Evolutionary conservation across 2,888 invertebrate genomes (phyloP).

Genomic region (Caenorhabditis parvicauda): DNA sequence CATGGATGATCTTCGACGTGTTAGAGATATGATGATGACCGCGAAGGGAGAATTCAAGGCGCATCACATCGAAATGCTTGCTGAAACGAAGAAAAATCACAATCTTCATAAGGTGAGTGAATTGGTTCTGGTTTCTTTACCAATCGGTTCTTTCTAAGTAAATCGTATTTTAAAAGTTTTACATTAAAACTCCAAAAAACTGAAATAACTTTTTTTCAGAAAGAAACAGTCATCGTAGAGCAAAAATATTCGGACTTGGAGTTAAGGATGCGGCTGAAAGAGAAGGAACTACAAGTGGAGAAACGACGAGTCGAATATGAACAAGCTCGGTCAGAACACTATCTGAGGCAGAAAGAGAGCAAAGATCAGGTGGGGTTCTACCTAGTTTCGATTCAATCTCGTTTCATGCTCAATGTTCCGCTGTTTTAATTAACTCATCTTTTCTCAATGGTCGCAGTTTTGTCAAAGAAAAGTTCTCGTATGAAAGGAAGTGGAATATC

Average conservation of each 20-base stretch:
- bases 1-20: constrained; percentile 5
- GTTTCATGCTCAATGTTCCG: too few species aligned
- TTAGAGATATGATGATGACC: constrained; percentile 8
- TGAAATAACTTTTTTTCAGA: constrained; percentile 4
- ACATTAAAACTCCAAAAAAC: too few species aligned
- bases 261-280: constrained; percentile 3
- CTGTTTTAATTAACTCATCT: too few species aligned
- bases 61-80: constrained; percentile 7
- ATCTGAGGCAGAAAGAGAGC: not conserved
- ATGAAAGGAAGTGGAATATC: too few species aligned
- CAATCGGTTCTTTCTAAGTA: too few species aligned
- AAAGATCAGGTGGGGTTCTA: constrained; percentile 1
- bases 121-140: not conserved
- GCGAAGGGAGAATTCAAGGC: constrained; percentile 13
- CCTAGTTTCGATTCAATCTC: too few species aligned
- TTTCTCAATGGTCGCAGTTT: too few species aligned
- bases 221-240: constrained; percentile 1
- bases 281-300: too few species aligned
- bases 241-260: constrained; percentile 6
- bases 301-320: constrained; percentile 10
- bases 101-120: not conserved
- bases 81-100: constrained; percentile 1
- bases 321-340: constrained; percentile 12
- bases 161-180: too few species aligned
- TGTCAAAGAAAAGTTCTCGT: too few species aligned